A percentile compares a stretch with the other conserved stretches of the same genome.
phyloP scores from a whole-genome alignment of 2,113 vertebrate species.

The Alethe castanea region DNA sequence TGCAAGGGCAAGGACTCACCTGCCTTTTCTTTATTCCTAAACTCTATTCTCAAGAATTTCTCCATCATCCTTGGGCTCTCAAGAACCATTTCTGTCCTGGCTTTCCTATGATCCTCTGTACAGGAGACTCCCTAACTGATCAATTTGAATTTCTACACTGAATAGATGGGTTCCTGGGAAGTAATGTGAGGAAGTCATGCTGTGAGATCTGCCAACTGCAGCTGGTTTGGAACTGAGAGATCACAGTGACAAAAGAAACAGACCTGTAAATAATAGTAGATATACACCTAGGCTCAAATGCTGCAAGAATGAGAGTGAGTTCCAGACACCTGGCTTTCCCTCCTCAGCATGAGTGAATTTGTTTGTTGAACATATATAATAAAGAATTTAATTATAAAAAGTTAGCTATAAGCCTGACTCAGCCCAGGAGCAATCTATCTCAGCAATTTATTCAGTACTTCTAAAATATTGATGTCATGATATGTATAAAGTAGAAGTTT shows the following conservation, averaged over 20 bases:
- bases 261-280: neutral
- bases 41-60: neutral
- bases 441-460: neutral
- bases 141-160: neutral
- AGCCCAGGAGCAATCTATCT: neutral
- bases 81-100: neutral
- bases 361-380: neutral
- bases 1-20: neutral
- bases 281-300: neutral
- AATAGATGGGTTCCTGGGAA: neutral
- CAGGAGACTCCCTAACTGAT: neutral
- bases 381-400: neutral
- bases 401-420: neutral
- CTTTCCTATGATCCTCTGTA: neutral
- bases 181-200: neutral
- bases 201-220: rapidly evolving
- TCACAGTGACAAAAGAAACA: neutral
- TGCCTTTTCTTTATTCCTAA: neutral
- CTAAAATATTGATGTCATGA: neutral
- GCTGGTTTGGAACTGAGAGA: neutral
- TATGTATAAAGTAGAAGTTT: neutral
- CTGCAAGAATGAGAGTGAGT: neutral
- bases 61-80: neutral
- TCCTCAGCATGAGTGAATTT: neutral
- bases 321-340: neutral